Conservation (phyloP, 1,140 invertebrate genomes). For the Lysiphlebus fabarum region DNA sequence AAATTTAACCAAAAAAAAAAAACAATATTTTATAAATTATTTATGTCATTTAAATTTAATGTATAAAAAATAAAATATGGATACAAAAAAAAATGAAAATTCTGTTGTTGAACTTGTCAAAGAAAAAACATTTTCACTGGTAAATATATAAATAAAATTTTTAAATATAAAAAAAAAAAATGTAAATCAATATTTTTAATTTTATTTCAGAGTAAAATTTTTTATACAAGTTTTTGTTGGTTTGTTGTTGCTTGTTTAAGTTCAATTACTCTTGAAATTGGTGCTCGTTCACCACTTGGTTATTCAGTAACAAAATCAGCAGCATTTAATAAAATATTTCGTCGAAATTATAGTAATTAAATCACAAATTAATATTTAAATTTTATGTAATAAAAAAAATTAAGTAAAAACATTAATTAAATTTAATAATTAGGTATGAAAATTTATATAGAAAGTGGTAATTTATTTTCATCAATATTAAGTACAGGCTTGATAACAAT, state of each 20-base stretch:
- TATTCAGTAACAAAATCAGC: constrained; percentile 31
- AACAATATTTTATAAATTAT: no score
- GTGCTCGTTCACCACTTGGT: constrained; percentile 26
- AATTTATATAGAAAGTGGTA: constrained; percentile 30
- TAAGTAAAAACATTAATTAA: neutral
- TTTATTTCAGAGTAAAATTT: constrained; percentile 27
- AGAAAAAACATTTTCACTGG: no score
- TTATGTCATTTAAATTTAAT: no score
- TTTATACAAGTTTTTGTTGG: constrained; percentile 34
- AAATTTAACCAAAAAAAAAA: no score
- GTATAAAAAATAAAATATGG: no score
- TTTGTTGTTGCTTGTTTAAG: constrained; percentile 36
- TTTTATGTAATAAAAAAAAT: no score
- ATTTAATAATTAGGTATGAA: constrained; percentile 29
- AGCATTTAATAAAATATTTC: constrained; percentile 35
- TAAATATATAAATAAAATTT: no score
- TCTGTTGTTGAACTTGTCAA: no score
- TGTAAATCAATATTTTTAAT: no score
- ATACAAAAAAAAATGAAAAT: no score
- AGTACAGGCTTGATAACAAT: constrained; percentile 34
- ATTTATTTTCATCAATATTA: constrained; percentile 35
- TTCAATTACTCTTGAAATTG: constrained; percentile 33
- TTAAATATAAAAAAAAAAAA: no score
- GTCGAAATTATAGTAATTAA: constrained; percentile 38
- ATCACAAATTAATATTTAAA: no score